Evolutionary conservation across 2,888 invertebrate genomes (phyloP), one percentile per base, ranked within the genome.

Genomic region (Trissoscelio sp.): DNA sequence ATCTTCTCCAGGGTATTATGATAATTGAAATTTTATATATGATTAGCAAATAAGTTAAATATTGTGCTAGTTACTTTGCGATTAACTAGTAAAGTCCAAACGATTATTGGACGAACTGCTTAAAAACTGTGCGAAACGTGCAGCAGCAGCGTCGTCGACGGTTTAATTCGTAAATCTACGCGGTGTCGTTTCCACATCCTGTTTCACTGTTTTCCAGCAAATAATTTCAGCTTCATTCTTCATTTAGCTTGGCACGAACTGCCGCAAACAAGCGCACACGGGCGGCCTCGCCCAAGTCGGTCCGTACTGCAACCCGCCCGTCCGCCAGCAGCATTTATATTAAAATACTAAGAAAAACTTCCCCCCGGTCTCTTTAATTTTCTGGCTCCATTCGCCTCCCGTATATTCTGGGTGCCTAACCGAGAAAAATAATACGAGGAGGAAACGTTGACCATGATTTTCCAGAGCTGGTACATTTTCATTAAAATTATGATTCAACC

Each of bases 221-320:
- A 91, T 91, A 91, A 91, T 91, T 91, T 90, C 89, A 89, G 91
- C 91, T 91, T 91, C 91, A 91, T 91, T 91, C 91, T 91, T 91
- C 91, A 91, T 91, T 91, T 91, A 90, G 88, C 89, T 89, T 90
- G 90, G 91, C 90, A 91, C 91, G 89, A 91, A 90, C 91, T 91
- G 91, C 91, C 91, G 90, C 91, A 90, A 91, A 91, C 91, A 91
- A 91, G 87, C 89, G 87, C 83, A 83, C 85, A 83, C 85, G 83
- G 84, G 81, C 75, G 72, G 78, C 81, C 84, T 85, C 85, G 84
- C 82, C 82, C 84, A 84, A 84, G 85, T 84, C 82, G 83, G 37
- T 75, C 80, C 72, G 80, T 60, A 75, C 67, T 66, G 79, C 69
- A 72, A 53, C 37, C 67, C 82, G 66, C 78, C 82, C 85, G 85